Evolutionary conservation across 2,888 invertebrate species (phyloP).

Genomic region (Endomychus coccineus): DNA sequence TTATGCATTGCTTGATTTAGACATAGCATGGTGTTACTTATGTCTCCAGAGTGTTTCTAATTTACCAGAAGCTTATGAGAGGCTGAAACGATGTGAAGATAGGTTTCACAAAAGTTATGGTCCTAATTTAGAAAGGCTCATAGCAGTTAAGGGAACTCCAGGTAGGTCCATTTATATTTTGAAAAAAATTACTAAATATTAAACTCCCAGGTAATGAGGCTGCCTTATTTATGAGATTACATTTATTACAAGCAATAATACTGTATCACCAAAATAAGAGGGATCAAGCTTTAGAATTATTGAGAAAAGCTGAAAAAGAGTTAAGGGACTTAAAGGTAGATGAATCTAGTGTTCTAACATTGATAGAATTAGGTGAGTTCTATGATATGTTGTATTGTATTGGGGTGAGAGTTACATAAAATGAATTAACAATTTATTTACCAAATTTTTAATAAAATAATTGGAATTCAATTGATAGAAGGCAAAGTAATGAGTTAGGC

Average conservation of each 20-base stretch:
- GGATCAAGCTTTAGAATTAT: conserved; percentile 52
- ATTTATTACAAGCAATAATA: conserved; percentile 72
- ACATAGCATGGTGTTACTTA: conserved; percentile 86
- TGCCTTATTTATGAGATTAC: conserved; percentile 68
- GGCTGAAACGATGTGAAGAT: conserved; percentile 60
- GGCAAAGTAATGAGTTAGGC: background rate
- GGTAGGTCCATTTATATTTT: no score
- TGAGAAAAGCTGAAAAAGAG: conserved; percentile 58
- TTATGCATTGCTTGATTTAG: conserved; percentile 73
- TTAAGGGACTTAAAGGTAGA: conserved; percentile 57
- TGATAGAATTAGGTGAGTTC: conserved; percentile 52
- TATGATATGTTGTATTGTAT: background rate
- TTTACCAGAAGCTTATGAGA: conserved; percentile 63
- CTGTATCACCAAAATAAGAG: conserved; percentile 69
- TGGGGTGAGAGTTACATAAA: no score
- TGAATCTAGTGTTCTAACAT: conserved; percentile 45
- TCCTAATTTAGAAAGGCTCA: conserved; percentile 53
- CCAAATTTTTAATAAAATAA: no score
- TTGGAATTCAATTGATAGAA: no score
- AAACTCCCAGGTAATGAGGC: conserved; percentile 60
- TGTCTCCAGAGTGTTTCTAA: conserved; percentile 64
- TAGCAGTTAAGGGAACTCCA: conserved; percentile 52
- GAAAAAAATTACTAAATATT: conserved; percentile 1
- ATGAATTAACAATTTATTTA: no score
- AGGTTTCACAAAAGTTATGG: conserved; percentile 61